Percentiles rank a stretch among this genome's conserved stretches.
Evolutionary conservation across 2,113 vertebrate species (phyloP).

Genomic region (Tapirus terrestris): DNA sequence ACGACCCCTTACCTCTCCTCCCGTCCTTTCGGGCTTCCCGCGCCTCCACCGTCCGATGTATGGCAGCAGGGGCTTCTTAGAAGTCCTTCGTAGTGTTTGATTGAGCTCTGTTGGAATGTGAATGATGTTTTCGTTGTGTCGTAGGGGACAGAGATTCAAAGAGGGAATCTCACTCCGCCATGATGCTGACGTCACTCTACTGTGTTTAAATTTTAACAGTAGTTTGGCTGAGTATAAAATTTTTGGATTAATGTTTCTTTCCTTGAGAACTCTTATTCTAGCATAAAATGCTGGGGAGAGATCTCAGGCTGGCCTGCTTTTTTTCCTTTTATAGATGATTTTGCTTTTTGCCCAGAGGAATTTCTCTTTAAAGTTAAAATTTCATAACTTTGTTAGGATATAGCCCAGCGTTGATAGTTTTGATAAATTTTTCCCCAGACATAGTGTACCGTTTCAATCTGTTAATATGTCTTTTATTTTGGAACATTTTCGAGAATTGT

Average conservation of each 20-base stretch:
- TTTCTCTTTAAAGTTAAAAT: constrained; percentile 7
- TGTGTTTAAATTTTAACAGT: not conserved
- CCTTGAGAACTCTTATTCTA: not conserved
- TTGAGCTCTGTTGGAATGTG: too few relatives aligned
- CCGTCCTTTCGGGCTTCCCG: too few relatives aligned
- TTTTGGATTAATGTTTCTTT: not conserved
- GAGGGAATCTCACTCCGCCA: too few relatives aligned
- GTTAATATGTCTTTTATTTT: constrained; percentile 40
- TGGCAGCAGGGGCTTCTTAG: too few relatives aligned
- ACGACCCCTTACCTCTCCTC: too few relatives aligned
- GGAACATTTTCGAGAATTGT: too few relatives aligned
- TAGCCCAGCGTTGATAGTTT: not conserved
- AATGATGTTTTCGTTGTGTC: too few relatives aligned
- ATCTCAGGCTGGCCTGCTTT: not conserved
- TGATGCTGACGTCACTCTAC: too few relatives aligned
- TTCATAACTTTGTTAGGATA: not conserved
- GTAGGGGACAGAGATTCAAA: too few relatives aligned
- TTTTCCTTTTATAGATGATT: not conserved
- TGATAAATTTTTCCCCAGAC: not conserved
- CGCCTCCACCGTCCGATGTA: too few relatives aligned
- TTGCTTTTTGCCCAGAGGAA: not conserved
- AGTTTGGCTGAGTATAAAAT: not conserved
- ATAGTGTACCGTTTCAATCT: not conserved
- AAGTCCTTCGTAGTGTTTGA: too few relatives aligned
- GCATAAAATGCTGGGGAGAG: not conserved